Conservation (phyloP, 2,113 vertebrate genomes). For the Caloenas nicobarica region DNA sequence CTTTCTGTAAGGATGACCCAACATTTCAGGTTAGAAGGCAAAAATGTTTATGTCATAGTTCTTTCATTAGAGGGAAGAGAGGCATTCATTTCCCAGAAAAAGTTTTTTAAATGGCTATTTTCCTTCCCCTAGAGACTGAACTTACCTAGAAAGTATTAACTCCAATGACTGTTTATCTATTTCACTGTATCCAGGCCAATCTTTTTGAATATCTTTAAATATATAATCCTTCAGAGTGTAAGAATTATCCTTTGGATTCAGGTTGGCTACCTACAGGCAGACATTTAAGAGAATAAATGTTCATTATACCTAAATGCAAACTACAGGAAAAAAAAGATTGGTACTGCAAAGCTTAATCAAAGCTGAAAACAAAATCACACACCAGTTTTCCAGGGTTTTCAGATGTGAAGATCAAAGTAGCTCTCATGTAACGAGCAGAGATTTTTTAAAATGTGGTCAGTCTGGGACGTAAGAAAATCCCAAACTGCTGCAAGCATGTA, state of each 20-base stretch:
- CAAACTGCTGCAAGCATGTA: neutral
- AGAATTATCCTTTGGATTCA: constrained; percentile 90
- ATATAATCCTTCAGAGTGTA: constrained; percentile 89
- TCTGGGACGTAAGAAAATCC: neutral
- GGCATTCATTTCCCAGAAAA: neutral
- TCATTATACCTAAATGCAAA: neutral
- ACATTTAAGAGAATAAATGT: neutral
- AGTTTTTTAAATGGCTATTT: neutral
- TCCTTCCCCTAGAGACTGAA: neutral
- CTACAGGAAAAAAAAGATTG: neutral
- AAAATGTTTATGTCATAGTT: neutral
- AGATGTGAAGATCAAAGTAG: neutral
- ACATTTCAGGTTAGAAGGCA: constrained; percentile 46
- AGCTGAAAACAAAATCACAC: accelerated
- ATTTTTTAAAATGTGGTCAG: neutral
- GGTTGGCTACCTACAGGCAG: constrained; percentile 83
- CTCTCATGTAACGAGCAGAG: neutral
- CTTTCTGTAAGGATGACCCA: constrained; percentile 74
- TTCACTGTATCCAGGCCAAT: constrained; percentile 93
- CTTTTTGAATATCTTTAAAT: constrained; percentile 87
- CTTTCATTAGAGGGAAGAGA: neutral
- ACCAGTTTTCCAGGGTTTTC: neutral
- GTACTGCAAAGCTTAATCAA: neutral
- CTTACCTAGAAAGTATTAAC: constrained; percentile 83
- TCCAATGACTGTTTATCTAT: constrained; percentile 83